These are phyloP conservation scores for Patella pellucida DNA, from an alignment of 2,888 invertebrate species.

Conservation along the genomic window DNA sequence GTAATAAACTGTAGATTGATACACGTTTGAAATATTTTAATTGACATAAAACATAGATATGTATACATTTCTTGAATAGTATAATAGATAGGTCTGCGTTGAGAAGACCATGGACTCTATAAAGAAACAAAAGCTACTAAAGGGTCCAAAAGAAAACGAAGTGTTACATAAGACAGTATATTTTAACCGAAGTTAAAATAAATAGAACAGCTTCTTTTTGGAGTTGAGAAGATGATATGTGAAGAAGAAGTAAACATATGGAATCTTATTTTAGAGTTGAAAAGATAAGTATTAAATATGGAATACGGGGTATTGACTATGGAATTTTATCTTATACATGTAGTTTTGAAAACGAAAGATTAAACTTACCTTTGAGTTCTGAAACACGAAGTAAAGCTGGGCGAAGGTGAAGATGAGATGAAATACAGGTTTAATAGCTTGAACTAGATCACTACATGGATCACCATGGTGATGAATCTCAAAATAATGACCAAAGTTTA, in stretches of 20 bases:
- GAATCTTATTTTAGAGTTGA: neutral
- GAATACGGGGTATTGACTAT: neutral
- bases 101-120: too few species aligned
- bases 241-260: neutral
- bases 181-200: too few species aligned
- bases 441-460: constrained; percentile 85
- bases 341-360: neutral
- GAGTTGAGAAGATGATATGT: too few species aligned
- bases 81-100: too few species aligned
- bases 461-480: constrained; percentile 71
- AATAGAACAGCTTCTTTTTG: too few species aligned
- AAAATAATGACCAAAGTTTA: constrained; percentile 22
- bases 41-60: too few species aligned
- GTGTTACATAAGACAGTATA: too few species aligned
- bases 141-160: too few species aligned
- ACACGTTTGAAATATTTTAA: too few species aligned
- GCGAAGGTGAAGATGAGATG: constrained; percentile 97
- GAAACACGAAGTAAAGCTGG: constrained; percentile 98
- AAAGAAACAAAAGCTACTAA: too few species aligned
- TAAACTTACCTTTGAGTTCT: constrained; percentile 90
- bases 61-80: too few species aligned
- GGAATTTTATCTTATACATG: neutral
- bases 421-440: constrained; percentile 90
- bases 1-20: too few species aligned
- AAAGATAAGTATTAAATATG: neutral